These are phyloP conservation scores for Saccopteryx bilineata DNA, from an alignment of 2,113 vertebrate species.

Conservation along the genomic window DNA sequence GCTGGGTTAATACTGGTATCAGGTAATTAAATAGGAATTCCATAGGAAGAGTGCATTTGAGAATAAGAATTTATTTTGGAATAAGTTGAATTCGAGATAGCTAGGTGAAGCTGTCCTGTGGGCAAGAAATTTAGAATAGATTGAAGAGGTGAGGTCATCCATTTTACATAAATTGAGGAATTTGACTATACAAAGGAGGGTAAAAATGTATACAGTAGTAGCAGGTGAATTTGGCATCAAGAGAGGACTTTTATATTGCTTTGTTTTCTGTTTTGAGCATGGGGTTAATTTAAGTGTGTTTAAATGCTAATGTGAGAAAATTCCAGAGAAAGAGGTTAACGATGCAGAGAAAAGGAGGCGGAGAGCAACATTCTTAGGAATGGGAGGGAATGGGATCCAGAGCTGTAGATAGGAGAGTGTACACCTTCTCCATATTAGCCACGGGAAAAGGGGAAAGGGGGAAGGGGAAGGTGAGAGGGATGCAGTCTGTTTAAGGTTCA, in stretches of 20 bases:
- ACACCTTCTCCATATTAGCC: background rate
- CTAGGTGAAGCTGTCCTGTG: background rate
- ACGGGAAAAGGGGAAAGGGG: background rate
- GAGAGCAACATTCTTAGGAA: background rate
- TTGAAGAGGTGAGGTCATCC: slow-evolving; percentile 13
- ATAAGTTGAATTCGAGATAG: slow-evolving; percentile 4
- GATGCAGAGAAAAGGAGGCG: background rate
- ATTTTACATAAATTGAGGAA: slow-evolving; percentile 49
- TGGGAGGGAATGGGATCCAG: background rate
- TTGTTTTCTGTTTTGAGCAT: slow-evolving; percentile 39
- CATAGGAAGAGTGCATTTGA: background rate
- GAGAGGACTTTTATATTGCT: background rate
- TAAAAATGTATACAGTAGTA: background rate
- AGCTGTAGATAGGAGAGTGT: background rate
- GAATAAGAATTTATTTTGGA: background rate
- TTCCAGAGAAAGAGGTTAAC: background rate
- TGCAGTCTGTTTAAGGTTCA: background rate
- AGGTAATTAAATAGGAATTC: slow-evolving; percentile 2
- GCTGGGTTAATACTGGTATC: background rate
- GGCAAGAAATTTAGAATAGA: background rate
- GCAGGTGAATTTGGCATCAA: background rate
- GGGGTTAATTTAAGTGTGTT: background rate
- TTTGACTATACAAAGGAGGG: background rate
- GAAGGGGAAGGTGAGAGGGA: background rate
- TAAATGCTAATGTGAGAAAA: slow-evolving; percentile 41